Percentiles rank a stretch among this genome's conserved stretches.
Conservation (phyloP, 2,113 vertebrate genomes). For the Ariopsis seemanni region DNA sequence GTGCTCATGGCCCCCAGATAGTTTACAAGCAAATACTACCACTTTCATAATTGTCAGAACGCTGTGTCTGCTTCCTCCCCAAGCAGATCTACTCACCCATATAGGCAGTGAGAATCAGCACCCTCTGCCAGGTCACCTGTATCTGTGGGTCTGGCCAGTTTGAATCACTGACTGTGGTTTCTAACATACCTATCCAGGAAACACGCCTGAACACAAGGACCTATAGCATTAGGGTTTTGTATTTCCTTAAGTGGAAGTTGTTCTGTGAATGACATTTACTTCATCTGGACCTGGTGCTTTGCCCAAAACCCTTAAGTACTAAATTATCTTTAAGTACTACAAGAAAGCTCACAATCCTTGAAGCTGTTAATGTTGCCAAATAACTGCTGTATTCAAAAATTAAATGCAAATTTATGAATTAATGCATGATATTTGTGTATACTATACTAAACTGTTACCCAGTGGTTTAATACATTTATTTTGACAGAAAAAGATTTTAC, state of each 20-base stretch:
- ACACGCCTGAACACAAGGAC: neutral
- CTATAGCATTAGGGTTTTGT: neutral
- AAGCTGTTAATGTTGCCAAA: neutral
- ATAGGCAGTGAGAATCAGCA: neutral
- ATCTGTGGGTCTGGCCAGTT: neutral
- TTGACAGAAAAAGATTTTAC: neutral
- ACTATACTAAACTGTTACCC: neutral
- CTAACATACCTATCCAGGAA: neutral
- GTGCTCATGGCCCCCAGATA: no score
- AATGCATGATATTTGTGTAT: neutral
- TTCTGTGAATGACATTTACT: neutral
- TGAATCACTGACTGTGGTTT: neutral
- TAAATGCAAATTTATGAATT: neutral
- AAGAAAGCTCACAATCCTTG: neutral
- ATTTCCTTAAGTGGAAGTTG: neutral
- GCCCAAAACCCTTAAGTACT: neutral
- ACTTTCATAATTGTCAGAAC: neutral
- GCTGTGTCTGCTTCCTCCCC: no score
- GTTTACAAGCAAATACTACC: neutral
- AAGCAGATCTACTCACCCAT: neutral
- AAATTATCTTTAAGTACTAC: neutral
- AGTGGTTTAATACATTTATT: neutral
- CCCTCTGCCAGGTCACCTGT: neutral
- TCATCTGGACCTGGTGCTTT: neutral
- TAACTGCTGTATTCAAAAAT: neutral